These are phyloP conservation scores for Gila orcuttii DNA, from an alignment of 2,113 vertebrate species.

Conservation along the genomic window DNA sequence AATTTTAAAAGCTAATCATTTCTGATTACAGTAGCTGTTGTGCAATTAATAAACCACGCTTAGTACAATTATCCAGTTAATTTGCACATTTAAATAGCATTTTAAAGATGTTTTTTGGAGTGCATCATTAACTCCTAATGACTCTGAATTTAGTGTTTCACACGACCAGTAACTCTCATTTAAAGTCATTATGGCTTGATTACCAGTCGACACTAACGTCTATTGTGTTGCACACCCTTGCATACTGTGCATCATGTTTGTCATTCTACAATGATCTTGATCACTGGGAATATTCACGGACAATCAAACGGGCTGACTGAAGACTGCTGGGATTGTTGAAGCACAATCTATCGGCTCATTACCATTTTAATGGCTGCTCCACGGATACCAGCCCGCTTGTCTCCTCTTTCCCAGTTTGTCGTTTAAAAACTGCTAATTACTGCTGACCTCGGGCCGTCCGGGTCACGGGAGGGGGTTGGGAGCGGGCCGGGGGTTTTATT, in stretches of 20 bases:
- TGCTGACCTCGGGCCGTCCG: slow-evolving; percentile 42
- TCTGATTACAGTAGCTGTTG: not conserved
- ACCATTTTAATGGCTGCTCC: slow-evolving; percentile 45
- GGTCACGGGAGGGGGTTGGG: slow-evolving; percentile 46
- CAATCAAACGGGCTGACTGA: not conserved
- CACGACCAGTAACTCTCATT: not conserved
- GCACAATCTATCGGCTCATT: slow-evolving; percentile 38
- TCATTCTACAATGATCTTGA: not conserved
- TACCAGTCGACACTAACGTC: slow-evolving; percentile 7
- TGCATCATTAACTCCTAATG: slow-evolving; percentile 4
- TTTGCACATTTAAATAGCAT: not conserved
- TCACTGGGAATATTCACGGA: slow-evolving; percentile 38
- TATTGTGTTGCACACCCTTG: not conserved
- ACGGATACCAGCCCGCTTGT: slow-evolving; percentile 45
- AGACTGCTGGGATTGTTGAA: slow-evolving; percentile 1
- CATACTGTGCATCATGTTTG: slow-evolving; percentile 3
- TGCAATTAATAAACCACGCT: not conserved
- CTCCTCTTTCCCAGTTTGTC: slow-evolving; percentile 46
- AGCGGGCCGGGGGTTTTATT: slow-evolving; percentile 5
- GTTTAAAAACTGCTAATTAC: slow-evolving; percentile 56
- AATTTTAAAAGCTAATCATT: not conserved
- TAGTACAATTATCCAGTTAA: not conserved
- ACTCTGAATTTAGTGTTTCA: not conserved
- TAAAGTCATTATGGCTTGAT: not conserved
- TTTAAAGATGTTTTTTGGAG: not conserved